These are phyloP conservation scores for Ageneiosus marmoratus DNA, from an alignment of 2,113 vertebrate genomes.

Conservation along the genomic window DNA sequence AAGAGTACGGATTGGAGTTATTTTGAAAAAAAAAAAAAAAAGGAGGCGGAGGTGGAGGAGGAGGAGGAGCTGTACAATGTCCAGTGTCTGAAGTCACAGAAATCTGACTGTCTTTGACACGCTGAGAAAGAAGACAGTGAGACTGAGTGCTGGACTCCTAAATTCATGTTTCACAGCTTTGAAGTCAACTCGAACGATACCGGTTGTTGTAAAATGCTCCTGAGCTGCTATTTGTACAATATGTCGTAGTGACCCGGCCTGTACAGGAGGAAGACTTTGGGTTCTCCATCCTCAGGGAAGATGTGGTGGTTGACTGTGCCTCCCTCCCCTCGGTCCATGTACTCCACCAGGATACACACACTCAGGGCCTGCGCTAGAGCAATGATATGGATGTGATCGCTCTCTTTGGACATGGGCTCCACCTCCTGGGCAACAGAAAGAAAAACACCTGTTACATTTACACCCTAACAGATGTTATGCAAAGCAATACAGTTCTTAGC, in stretches of 20 bases:
- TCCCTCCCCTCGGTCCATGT: slow-evolving; percentile 92
- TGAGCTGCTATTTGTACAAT: slow-evolving; percentile 82
- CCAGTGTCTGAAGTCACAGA: slow-evolving; percentile 53
- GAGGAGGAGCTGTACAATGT: slow-evolving; percentile 45
- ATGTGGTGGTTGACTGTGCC: slow-evolving; percentile 88
- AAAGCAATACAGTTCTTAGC: background rate
- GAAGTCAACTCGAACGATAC: slow-evolving; percentile 27
- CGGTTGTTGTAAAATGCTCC: slow-evolving; percentile 9
- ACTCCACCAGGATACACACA: slow-evolving; percentile 89
- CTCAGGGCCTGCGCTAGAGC: slow-evolving; percentile 88
- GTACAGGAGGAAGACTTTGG: slow-evolving; percentile 89
- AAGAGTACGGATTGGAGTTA: slow-evolving; percentile 15
- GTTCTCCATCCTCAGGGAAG: slow-evolving; percentile 88
- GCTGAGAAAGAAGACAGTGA: slow-evolving; percentile 22
- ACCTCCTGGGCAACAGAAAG: slow-evolving; percentile 72
- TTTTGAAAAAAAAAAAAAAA: slow-evolving; percentile 29
- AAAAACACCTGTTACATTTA: background rate
- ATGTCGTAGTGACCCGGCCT: slow-evolving; percentile 92
- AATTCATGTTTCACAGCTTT: slow-evolving; percentile 52
- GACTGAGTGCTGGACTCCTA: slow-evolving; percentile 6
- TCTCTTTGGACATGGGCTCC: slow-evolving; percentile 90
- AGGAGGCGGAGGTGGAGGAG: background rate
- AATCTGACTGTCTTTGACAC: background rate
- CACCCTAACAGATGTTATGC: too few relatives aligned
- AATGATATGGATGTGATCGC: slow-evolving; percentile 96